Evolutionary conservation across 1,140 invertebrate genomes (phyloP), one percentile per base, ranked within the genome.

Genomic region (Paraescarpia echinospica): DNA sequence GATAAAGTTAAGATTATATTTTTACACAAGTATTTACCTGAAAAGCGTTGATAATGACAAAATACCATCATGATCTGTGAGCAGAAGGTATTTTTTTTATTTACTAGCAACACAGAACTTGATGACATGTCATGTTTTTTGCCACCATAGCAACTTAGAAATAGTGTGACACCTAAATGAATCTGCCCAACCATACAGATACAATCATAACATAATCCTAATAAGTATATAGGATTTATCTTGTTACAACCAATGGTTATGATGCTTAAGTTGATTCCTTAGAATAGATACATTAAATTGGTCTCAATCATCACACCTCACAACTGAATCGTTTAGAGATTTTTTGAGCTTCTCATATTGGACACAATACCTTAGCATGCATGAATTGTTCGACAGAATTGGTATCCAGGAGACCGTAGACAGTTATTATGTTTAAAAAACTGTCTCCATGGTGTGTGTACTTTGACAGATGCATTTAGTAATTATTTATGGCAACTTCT

Each of bases 401-500:
- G 18, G 27, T 77, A 77, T 31, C 59, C 27, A 77, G 18, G 0
- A 77, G 59, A 31, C 59, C 59, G 59, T 77, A 18, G 27, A 77
- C 18, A 77, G 59, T 77, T 77, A 77, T 77, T 77, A 77, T 27
- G 59, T 77, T 77, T 77, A 77, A 77, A 77, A 77, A 77, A 77
- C 59, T 41, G 41, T 41, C 59, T 77, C 18, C 27, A 18, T 12
- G 4, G 9, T 77, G 22, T 77, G 59, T 27, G 22, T 77, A 27
- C 59, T 77, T 77, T 77, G 59, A 77, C 59, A 77, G 59, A 77
- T 77, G 59, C 59, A 77, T 77, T 77, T 77, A 77, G 59, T 77
- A 77, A 77, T 18, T 77, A 77, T 27, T 77, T 77, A 31, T 18
- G 22, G 59, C 59, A 77, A 27, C 22, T 77, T 77, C 59, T 77